Conservation (phyloP, 2,113 vertebrate genomes). For the Megaceryle torquata region DNA sequence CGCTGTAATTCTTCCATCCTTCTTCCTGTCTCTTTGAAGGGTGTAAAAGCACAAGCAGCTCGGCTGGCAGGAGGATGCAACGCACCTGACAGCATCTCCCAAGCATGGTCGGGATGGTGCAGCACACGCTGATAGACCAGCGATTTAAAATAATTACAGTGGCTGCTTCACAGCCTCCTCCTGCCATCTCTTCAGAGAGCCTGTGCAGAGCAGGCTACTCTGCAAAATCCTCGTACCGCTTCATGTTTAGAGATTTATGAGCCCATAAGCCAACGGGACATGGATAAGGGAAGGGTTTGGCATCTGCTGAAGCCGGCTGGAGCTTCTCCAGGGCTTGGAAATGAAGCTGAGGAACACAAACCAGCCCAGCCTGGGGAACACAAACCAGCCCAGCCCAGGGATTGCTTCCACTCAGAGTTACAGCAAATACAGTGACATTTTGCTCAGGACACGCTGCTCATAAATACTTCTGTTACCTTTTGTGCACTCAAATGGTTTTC, state of each 20-base stretch:
- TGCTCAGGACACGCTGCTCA: rapidly evolving
- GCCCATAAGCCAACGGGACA: neutral
- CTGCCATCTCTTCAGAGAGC: neutral
- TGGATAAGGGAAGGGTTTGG: neutral
- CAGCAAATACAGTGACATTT: neutral
- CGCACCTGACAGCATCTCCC: neutral
- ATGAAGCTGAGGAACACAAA: neutral
- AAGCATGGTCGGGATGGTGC: neutral
- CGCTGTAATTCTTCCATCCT: neutral
- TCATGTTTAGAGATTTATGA: neutral
- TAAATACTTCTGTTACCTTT: neutral
- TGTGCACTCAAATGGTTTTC: neutral
- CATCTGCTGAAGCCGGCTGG: neutral
- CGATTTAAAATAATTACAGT: neutral
- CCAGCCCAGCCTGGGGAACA: neutral
- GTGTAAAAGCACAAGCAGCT: neutral
- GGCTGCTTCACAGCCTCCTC: neutral
- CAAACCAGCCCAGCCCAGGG: neutral
- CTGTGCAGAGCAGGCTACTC: neutral
- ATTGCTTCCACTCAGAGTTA: neutral
- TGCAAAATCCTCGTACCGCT: neutral
- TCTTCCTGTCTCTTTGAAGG: neutral
- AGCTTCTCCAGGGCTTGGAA: neutral
- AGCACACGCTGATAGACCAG: neutral
- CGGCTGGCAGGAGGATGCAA: neutral